A percentile compares a stretch with the other conserved stretches of the same genome.
Evolutionary conservation across 1,140 invertebrate species (phyloP).

Genomic region (Trichogramma pretiosum): DNA sequence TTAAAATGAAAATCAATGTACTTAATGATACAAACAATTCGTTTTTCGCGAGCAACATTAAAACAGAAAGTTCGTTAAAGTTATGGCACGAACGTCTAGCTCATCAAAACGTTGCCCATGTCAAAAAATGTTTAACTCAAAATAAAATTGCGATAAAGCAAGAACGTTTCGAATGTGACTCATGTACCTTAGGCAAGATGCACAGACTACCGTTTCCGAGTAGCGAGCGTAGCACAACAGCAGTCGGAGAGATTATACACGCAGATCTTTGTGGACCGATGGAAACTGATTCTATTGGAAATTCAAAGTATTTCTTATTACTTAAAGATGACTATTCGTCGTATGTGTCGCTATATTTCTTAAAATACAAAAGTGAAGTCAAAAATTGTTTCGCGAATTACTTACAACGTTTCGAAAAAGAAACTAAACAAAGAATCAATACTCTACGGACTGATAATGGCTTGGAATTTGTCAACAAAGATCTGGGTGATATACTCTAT

Average conservation of each 20-base stretch:
- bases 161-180: slow-evolving; percentile 17
- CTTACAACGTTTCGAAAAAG: too few relatives aligned
- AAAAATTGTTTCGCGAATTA: slow-evolving; percentile 4
- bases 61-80: too few relatives aligned
- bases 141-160: slow-evolving; percentile 13
- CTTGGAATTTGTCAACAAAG: background rate
- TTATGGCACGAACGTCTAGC: too few relatives aligned
- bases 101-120: too few relatives aligned
- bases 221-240: background rate
- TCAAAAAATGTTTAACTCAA: too few relatives aligned
- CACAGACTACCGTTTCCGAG: too few relatives aligned
- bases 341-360: slow-evolving; percentile 17
- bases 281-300: slow-evolving; percentile 15
- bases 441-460: too few relatives aligned
- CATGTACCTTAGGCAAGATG: slow-evolving; percentile 17
- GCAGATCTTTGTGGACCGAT: slow-evolving; percentile 23
- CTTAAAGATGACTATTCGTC: slow-evolving; percentile 25
- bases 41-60: too few relatives aligned
- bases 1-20: too few relatives aligned
- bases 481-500: slow-evolving; percentile 2
- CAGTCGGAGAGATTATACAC: too few relatives aligned
- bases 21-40: too few relatives aligned
- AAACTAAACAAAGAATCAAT: too few relatives aligned
- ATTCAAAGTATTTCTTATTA: slow-evolving; percentile 21
- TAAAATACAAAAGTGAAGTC: slow-evolving; percentile 19